Percentiles rank a stretch among this genome's conserved stretches.
Evolutionary conservation across 2,888 invertebrate genomes (phyloP).

Genomic region (Diarsia mendica): DNA sequence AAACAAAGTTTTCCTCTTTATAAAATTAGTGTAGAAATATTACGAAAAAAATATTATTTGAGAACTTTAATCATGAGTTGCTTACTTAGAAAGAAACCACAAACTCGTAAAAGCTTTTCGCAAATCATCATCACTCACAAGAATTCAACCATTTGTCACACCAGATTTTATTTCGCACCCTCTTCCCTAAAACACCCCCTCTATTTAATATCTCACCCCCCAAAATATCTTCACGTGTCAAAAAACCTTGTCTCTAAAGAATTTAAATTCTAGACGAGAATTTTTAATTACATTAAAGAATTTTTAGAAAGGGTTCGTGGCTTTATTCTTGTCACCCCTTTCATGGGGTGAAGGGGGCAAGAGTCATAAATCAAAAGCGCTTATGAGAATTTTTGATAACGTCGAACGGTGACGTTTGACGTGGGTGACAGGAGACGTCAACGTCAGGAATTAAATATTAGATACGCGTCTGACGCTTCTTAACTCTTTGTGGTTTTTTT

Average conservation of each 20-base stretch:
- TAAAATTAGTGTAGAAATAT: no score
- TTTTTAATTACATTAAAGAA: slow-evolving; percentile 77
- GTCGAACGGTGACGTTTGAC: slow-evolving; percentile 61
- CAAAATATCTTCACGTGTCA: slow-evolving; percentile 52
- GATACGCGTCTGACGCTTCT: slow-evolving; percentile 16
- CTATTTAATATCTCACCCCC: slow-evolving; percentile 23
- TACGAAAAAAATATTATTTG: not conserved
- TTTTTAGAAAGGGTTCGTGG: slow-evolving; percentile 64
- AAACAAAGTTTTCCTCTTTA: no score
- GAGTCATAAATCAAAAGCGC: slow-evolving; percentile 69
- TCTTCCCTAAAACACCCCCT: slow-evolving; percentile 2
- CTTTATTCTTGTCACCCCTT: slow-evolving; percentile 52
- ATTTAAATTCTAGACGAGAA: slow-evolving; percentile 60
- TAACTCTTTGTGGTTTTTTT: slow-evolving; percentile 1
- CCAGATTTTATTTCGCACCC: slow-evolving; percentile 9
- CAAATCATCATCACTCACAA: slow-evolving; percentile 26
- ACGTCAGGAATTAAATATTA: slow-evolving; percentile 36
- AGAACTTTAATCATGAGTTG: not conserved
- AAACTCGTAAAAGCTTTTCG: slow-evolving; percentile 1
- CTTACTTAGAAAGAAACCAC: not conserved
- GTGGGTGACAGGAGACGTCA: slow-evolving; percentile 33
- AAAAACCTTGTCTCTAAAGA: slow-evolving; percentile 46
- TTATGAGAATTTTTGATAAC: slow-evolving; percentile 68
- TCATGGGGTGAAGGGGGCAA: slow-evolving; percentile 42
- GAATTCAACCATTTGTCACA: slow-evolving; percentile 32